Base-by-base conservation (phyloP, 2,797 vertebrate species). In the Diceros bicornis region DNA sequence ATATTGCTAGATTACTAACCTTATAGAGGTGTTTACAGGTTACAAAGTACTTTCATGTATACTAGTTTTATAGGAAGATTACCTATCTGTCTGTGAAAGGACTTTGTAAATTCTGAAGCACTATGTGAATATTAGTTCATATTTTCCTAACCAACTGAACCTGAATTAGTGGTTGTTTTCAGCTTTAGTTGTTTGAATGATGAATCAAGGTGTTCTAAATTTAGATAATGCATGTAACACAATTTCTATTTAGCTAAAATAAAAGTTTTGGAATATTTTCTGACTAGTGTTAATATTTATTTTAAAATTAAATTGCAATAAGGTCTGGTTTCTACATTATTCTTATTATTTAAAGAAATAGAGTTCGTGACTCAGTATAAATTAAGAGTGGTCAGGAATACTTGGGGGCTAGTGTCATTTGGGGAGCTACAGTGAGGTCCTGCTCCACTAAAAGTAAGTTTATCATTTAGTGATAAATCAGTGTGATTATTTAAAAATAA, bases 241-340 rank as follows among this genome's bases (percentile, higher is more conserved):
- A 41, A 25, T 78, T 71, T 71, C 37, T 23, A 20, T 72, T 95
- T 91, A 89, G 57, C n/a, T 92, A 79, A 68, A 96, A 29, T 75
- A 64, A 91, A 94, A 86, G 47, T 94, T 91, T 89, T 88, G 3
- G 47, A 86, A 59, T 92, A n/a, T 94, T 93, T 86, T 95, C 44
- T 86, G 29, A 78, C 3, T 87, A 74, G 12, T 78, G 41, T 94
- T 86, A 71, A 89, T 47, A 72, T 77, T 95, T 91, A 50, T 89
- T 96, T 88, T 85, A 81, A 85, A 92, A 68, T 82, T 87, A 91
- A 79, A 62, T 81, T 69, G 18, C 27, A 92, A n/a, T 34, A 50
- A 71, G 3, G 27, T 89, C 64, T 96, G 47, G 32, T 52, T 68
- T 88, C 50, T 84, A 44, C 81, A 82, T 96, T 61, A 12, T 92